Conservation (phyloP, 2,113 vertebrate species). For the Podarcis cretensis region DNA sequence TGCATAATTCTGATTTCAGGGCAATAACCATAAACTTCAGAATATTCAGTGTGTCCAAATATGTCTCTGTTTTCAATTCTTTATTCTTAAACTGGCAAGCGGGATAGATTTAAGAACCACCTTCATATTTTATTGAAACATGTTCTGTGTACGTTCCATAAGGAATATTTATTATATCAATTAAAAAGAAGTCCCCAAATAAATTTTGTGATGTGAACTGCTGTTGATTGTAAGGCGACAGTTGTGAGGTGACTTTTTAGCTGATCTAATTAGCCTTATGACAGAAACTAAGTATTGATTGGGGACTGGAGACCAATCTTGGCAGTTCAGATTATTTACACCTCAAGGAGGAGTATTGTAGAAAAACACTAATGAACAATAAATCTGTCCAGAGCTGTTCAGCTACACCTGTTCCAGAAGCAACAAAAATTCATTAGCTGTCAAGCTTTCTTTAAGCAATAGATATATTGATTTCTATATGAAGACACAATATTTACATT, state of each 20-base stretch:
- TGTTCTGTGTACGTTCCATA: constrained; percentile 69
- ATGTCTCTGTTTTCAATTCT: constrained; percentile 66
- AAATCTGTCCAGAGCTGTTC: constrained; percentile 80
- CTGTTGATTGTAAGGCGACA: constrained; percentile 77
- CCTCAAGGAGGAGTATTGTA: constrained; percentile 79
- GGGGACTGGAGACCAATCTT: constrained; percentile 81
- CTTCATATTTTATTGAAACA: constrained; percentile 69
- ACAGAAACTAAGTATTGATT: constrained; percentile 87
- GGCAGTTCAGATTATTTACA: constrained; percentile 83
- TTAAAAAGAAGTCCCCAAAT: constrained; percentile 77
- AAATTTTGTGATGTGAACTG: constrained; percentile 77
- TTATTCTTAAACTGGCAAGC: constrained; percentile 68
- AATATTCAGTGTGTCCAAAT: constrained; percentile 63
- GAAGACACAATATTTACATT: constrained; percentile 48
- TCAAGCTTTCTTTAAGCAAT: constrained; percentile 63
- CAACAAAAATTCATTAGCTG: constrained; percentile 80
- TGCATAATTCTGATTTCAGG: constrained; percentile 66
- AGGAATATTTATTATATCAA: constrained; percentile 82
- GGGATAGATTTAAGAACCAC: constrained; percentile 62
- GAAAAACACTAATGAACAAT: constrained; percentile 87
- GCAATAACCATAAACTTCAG: constrained; percentile 67
- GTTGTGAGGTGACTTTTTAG: constrained; percentile 82
- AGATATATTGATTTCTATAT: constrained; percentile 63
- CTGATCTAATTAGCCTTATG: constrained; percentile 84
- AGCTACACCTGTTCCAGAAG: constrained; percentile 84